Evolutionary conservation across 2,113 vertebrate species (phyloP).

Genomic region (Takifugu bimaculatus): DNA sequence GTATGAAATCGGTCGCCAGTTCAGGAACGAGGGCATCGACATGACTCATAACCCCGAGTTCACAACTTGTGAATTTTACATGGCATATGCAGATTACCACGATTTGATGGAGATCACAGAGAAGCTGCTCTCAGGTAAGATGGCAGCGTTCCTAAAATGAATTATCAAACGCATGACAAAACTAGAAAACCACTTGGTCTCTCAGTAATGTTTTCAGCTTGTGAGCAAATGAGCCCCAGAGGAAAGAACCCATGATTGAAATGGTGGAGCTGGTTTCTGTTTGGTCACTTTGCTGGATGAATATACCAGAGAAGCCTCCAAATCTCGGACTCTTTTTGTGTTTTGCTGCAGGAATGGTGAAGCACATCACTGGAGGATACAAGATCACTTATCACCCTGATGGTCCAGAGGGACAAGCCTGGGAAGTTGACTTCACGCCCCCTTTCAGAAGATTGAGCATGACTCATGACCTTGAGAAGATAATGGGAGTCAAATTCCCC

Average conservation of each 20-base stretch:
- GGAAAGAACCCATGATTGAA: too few species aligned
- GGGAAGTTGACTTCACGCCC: constrained; percentile 93
- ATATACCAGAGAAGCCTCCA: neutral
- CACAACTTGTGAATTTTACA: constrained; percentile 98
- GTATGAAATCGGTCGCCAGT: constrained; percentile 96
- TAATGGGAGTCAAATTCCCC: constrained; percentile 85
- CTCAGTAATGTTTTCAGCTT: too few species aligned
- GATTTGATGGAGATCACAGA: constrained; percentile 98
- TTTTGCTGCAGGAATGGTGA: constrained; percentile 87
- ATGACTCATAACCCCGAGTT: constrained; percentile 98
- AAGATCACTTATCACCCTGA: constrained; percentile 92
- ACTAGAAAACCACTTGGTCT: too few species aligned
- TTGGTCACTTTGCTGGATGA: neutral
- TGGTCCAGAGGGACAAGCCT: constrained; percentile 84
- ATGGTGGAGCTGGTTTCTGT: neutral
- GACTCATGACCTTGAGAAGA: constrained; percentile 87
- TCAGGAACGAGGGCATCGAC: constrained; percentile 97
- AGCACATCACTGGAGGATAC: constrained; percentile 86
- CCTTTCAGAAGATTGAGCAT: constrained; percentile 90
- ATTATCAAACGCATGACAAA: too few species aligned
- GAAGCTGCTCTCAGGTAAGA: constrained; percentile 87
- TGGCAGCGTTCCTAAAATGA: too few species aligned
- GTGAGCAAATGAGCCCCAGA: too few species aligned
- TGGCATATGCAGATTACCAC: constrained; percentile 96
- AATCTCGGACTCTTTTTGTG: too few species aligned